A percentile compares a stretch with the other conserved stretches of the same genome.
These are phyloP conservation scores for Sarcophaga variegata DNA, from an alignment of 2,888 invertebrate genomes.

Conservation along the genomic window DNA sequence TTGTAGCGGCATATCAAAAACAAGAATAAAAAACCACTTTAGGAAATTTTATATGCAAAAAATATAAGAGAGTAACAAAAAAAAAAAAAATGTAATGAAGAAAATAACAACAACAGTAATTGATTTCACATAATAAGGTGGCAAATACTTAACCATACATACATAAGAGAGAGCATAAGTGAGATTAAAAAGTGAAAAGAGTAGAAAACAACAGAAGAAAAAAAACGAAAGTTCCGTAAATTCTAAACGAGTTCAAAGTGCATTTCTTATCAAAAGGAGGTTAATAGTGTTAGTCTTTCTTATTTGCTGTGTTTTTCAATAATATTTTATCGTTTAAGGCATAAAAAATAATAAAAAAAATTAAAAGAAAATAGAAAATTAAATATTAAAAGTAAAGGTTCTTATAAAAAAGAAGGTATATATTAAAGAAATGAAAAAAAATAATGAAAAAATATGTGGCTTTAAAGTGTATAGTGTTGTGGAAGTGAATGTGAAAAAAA, in stretches of 20 bases:
- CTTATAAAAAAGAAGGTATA: not conserved
- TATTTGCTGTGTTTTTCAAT: not conserved
- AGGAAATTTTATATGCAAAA: not conserved
- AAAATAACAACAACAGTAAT: constrained; percentile 9
- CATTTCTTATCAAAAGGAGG: constrained; percentile 76
- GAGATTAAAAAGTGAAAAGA: not conserved
- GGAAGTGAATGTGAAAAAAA: too few relatives aligned
- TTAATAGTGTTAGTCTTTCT: constrained; percentile 72
- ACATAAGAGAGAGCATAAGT: constrained; percentile 1
- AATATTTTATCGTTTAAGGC: constrained; percentile 12
- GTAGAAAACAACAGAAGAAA: not conserved
- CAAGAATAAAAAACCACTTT: constrained; percentile 1
- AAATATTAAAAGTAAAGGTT: not conserved
- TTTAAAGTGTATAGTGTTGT: too few relatives aligned
- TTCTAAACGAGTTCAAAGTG: constrained; percentile 66
- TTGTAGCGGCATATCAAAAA: constrained; percentile 43
- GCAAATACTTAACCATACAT: constrained; percentile 55
- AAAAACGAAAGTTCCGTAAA: not conserved
- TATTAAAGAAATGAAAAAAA: too few relatives aligned
- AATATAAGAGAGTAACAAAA: not conserved
- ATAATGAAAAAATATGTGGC: too few relatives aligned
- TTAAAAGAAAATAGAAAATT: constrained; percentile 11
- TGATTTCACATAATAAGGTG: constrained; percentile 51
- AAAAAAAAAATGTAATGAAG: constrained; percentile 21
- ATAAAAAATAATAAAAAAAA: constrained; percentile 15